Evolutionary conservation across 2,113 vertebrate genomes (phyloP), one percentile per base, ranked within the genome.

Genomic region (Euleptes europaea): DNA sequence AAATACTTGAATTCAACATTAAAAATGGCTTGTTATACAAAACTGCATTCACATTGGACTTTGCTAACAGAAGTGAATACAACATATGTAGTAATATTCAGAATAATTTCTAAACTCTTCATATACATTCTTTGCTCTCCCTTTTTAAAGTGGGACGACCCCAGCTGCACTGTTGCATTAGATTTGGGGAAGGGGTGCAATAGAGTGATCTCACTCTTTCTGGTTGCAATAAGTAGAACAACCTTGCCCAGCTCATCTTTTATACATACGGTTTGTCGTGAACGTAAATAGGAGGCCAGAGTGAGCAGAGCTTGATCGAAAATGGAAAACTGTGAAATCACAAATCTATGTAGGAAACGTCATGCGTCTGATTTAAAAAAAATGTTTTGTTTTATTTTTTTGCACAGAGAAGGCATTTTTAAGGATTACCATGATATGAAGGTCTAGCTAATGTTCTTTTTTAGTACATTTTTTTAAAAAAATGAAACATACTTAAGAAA

Each of bases 391-490:
- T 83, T 63, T 35, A 23, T 3, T 33, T 3, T 33, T 35, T 84
- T 91, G 92, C 70, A 70, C 79, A 69, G 89, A 90, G 91, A 80
- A 88, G 78, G 44, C 13, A 1, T 84, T 86, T 82, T 87, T 80
- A 77, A 82, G 83, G 82, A 78, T 85, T 85, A 82, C 86, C 83
- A 28, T 88, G 86, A 86, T 88, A 75, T 7, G 76, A 88, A 92
- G 82, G 70, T 84, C 92, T 89, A 82, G 42, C 86, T 90, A n/a
- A 84, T 80, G 38, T 88, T 87, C 83, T 91, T 91, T 88, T 83
- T 54, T 67, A 89, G 81, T 90, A 91, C 83, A 12, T 86, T 82
- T 88, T 93, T 90, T 63, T 87, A 88, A 88, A 65, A 76, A 74
- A 80, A 80, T 71, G 72, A 90, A 88, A 86, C 74, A 76, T 82